These are phyloP conservation scores for Raja brachyura DNA, from an alignment of 2,113 vertebrate species.

Conservation along the genomic window DNA sequence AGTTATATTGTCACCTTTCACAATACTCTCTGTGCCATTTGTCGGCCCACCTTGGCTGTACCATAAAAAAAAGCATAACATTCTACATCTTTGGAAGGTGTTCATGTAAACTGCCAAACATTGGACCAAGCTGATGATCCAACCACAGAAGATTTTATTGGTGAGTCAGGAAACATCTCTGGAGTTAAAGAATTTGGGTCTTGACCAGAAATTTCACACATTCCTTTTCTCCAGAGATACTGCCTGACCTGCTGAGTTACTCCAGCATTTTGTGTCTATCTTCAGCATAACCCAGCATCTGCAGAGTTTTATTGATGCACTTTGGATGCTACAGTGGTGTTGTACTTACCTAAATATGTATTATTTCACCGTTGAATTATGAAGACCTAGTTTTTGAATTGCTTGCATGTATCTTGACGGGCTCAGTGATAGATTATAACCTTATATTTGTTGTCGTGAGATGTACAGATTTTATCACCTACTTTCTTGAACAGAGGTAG, in stretches of 20 bases:
- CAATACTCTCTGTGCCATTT: not conserved
- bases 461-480: not conserved
- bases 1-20: no score
- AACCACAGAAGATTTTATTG: not conserved
- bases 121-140: not conserved
- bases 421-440: not conserved
- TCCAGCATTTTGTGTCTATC: no score
- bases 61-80: no score
- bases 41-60: not conserved
- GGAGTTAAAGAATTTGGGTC: no score
- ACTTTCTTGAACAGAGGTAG: not conserved
- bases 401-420: not conserved
- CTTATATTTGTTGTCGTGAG: not conserved
- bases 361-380: not conserved
- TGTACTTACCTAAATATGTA: not conserved
- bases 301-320: not conserved
- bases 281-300: no score
- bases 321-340: not conserved
- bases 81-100: not conserved
- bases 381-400: no score
- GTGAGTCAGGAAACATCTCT: no score
- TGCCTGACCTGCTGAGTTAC: no score
- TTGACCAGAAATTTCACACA: no score
- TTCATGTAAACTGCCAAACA: not conserved
- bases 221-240: no score